Evolutionary conservation across 2,113 vertebrate genomes (phyloP).

Genomic region (Nymphicus hollandicus): DNA sequence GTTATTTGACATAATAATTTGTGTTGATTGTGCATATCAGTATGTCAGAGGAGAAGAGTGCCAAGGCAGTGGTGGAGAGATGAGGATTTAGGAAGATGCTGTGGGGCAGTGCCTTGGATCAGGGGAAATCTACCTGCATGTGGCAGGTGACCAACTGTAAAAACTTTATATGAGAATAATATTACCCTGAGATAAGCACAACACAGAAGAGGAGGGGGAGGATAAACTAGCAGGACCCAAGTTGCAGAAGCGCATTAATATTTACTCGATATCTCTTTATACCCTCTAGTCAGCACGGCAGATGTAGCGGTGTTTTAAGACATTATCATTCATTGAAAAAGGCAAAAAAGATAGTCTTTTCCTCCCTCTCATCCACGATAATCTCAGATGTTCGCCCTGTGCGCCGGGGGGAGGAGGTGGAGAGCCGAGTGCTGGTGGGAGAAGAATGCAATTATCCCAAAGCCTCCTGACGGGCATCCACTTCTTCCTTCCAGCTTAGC

Average conservation of each 20-base stretch:
- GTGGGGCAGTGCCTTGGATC: neutral
- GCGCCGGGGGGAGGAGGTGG: neutral
- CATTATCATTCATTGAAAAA: slow-evolving; percentile 54
- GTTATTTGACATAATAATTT: slow-evolving; percentile 64
- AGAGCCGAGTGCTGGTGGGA: slow-evolving; percentile 57
- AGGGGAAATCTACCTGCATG: neutral
- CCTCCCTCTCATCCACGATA: neutral
- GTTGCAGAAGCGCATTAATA: slow-evolving; percentile 55
- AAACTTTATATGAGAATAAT: neutral
- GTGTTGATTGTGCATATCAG: slow-evolving; percentile 25
- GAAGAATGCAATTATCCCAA: slow-evolving; percentile 78
- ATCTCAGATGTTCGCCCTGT: neutral
- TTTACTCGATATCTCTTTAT: slow-evolving; percentile 67
- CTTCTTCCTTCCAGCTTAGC: slow-evolving; percentile 51
- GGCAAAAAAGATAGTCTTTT: slow-evolving; percentile 51
- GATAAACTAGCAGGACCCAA: neutral
- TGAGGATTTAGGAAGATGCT: neutral
- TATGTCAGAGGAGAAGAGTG: neutral
- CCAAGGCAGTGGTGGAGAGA: neutral
- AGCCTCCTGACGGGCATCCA: slow-evolving; percentile 49
- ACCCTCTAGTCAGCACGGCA: slow-evolving; percentile 72
- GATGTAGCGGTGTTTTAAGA: slow-evolving; percentile 67
- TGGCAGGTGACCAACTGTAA: neutral
- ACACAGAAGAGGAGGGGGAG: neutral
- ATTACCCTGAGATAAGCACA: neutral